phyloP scores from a whole-genome alignment of 2,113 vertebrate genomes.

The Elephantulus edwardii region DNA sequence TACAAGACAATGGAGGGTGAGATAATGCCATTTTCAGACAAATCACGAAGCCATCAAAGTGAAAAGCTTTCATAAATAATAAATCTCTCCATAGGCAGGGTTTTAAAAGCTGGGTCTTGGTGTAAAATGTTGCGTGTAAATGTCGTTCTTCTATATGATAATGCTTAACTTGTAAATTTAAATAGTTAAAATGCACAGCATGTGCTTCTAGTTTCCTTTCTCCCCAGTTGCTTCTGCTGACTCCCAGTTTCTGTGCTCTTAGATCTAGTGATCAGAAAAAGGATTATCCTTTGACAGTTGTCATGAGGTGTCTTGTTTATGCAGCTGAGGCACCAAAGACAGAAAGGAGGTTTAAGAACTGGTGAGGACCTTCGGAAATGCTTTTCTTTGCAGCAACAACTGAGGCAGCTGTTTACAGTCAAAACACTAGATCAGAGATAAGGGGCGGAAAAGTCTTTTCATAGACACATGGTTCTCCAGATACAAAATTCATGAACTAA shows the following conservation, averaged over 20 bases:
- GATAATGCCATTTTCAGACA: constrained; percentile 33
- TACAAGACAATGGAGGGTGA: background rate
- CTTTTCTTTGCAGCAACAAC: background rate
- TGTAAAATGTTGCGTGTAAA: constrained; percentile 37
- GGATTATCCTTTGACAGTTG: background rate
- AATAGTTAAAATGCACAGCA: background rate
- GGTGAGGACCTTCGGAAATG: background rate
- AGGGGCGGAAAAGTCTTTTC: background rate
- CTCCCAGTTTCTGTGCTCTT: background rate
- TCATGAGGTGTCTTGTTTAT: background rate
- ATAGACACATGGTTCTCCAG: background rate
- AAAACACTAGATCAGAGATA: background rate
- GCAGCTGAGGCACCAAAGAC: background rate
- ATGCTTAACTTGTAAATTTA: background rate
- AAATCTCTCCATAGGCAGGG: background rate
- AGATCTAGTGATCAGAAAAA: background rate
- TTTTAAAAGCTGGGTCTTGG: background rate
- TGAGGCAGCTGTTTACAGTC: background rate
- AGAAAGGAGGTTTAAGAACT: constrained; percentile 5
- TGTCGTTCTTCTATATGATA: background rate
- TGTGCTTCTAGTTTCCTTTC: background rate
- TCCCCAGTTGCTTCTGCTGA: background rate
- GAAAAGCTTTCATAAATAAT: constrained; percentile 50
- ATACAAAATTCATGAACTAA: background rate
- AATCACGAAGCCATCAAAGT: background rate